Evolutionary conservation across 2,888 invertebrate species (phyloP).

Genomic region (Cantharis rustica): DNA sequence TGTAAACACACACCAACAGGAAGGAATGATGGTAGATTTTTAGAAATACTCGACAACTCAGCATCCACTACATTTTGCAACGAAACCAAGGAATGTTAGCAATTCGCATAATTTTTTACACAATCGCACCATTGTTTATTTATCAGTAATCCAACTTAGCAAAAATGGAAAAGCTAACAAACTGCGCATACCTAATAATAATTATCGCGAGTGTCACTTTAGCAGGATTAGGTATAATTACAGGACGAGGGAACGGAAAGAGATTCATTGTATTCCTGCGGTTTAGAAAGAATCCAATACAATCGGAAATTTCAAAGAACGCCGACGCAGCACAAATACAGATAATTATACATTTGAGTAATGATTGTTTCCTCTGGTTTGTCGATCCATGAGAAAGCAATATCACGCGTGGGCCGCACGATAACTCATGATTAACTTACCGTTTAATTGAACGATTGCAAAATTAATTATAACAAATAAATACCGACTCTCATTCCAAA

Average conservation of each 20-base stretch:
- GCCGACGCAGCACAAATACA: constrained; percentile 11
- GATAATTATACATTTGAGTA: constrained; percentile 17
- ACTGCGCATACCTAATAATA: neutral
- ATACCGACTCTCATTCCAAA: neutral
- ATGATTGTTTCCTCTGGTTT: constrained; percentile 12
- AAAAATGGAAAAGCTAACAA: neutral
- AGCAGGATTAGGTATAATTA: neutral
- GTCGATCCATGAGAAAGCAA: constrained; percentile 8
- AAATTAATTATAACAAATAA: neutral
- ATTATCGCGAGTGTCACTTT: constrained; percentile 8
- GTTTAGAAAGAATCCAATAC: constrained; percentile 18
- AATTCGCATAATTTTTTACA: neutral
- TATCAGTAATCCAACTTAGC: neutral
- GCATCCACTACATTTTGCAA: neutral
- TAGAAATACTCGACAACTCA: neutral
- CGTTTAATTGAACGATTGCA: neutral
- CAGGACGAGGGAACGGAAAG: neutral
- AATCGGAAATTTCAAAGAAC: constrained; percentile 9
- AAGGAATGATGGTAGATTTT: neutral
- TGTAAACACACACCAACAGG: neutral
- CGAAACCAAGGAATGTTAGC: neutral
- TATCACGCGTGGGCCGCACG: constrained; percentile 8
- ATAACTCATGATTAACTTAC: neutral
- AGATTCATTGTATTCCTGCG: constrained; percentile 11
- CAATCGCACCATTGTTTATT: neutral